Conservation (phyloP, 2,888 invertebrate genomes). For the Phaedon cochleariae region DNA sequence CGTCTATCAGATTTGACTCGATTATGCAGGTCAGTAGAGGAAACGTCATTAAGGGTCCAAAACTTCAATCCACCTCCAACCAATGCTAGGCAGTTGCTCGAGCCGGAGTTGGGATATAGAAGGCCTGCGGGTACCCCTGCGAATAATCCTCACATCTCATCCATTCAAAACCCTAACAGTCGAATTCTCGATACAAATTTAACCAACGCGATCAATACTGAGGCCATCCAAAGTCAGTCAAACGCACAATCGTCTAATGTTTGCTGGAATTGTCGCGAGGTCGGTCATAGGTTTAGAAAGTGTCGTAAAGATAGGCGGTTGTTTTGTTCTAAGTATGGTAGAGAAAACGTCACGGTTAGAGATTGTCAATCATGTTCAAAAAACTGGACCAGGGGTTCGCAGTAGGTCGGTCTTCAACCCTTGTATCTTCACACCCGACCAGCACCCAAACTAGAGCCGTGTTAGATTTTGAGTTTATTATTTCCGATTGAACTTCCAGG, state of each 20-base stretch:
- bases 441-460: neutral
- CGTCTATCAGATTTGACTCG: neutral
- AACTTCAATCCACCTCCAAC: constrained; percentile 22
- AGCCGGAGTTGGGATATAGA: constrained; percentile 20
- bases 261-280: constrained; percentile 15
- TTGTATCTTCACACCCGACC: neutral
- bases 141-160: neutral
- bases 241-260: too few species aligned
- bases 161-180: too few species aligned
- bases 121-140: neutral
- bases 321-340: neutral
- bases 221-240: too few species aligned
- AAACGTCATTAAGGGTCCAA: constrained; percentile 6
- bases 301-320: constrained; percentile 1
- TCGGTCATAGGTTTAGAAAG: neutral
- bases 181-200: neutral
- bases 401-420: neutral
- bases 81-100: neutral
- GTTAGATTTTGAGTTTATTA: neutral
- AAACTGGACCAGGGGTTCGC: neutral
- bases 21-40: constrained; percentile 18
- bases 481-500: too few species aligned
- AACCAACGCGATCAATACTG: neutral
- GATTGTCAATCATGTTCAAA: neutral
- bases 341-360: neutral